A percentile compares a stretch with the other conserved stretches of the same genome.
Conservation (phyloP, 2,113 vertebrate genomes). For the Amia ocellicauda region DNA sequence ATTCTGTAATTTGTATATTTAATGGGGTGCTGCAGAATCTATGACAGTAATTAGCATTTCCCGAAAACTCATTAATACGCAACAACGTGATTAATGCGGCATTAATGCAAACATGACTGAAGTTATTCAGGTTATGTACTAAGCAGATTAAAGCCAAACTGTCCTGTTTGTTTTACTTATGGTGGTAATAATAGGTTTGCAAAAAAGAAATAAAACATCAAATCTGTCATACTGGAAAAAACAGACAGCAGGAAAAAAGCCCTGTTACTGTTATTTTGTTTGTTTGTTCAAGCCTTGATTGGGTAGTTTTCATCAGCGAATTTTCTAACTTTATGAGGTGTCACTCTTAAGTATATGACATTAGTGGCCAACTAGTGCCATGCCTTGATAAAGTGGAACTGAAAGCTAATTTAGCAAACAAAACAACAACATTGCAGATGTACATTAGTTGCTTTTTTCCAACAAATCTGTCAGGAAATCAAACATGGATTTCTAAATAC, state of each 20-base stretch:
- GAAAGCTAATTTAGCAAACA: neutral
- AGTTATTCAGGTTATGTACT: slow-evolving; percentile 99
- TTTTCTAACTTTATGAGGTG: too few relatives aligned
- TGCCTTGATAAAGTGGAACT: neutral
- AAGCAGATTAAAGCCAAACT: slow-evolving; percentile 98
- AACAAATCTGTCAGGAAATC: too few relatives aligned
- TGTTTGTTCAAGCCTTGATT: neutral
- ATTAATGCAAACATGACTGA: slow-evolving; percentile 99
- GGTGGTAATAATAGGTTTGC: slow-evolving; percentile 67
- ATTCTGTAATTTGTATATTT: slow-evolving; percentile 99
- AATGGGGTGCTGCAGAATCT: slow-evolving; percentile 99
- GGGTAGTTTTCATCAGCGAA: neutral
- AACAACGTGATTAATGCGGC: slow-evolving; percentile 99
- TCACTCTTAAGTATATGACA: too few relatives aligned
- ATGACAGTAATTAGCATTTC: slow-evolving; percentile 99
- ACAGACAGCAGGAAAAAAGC: too few relatives aligned
- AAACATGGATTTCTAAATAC: too few relatives aligned
- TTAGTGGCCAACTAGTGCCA: too few relatives aligned
- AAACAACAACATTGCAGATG: too few relatives aligned
- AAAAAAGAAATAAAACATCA: slow-evolving; percentile 48
- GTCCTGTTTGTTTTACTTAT: slow-evolving; percentile 93
- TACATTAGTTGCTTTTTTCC: too few relatives aligned
- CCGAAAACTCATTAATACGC: slow-evolving; percentile 99
- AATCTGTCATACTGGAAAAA: slow-evolving; percentile 47
- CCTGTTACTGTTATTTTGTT: neutral